phyloP scores from a whole-genome alignment of 53 echinoderm and acorn worm species.

The Crossaster papposus region DNA sequence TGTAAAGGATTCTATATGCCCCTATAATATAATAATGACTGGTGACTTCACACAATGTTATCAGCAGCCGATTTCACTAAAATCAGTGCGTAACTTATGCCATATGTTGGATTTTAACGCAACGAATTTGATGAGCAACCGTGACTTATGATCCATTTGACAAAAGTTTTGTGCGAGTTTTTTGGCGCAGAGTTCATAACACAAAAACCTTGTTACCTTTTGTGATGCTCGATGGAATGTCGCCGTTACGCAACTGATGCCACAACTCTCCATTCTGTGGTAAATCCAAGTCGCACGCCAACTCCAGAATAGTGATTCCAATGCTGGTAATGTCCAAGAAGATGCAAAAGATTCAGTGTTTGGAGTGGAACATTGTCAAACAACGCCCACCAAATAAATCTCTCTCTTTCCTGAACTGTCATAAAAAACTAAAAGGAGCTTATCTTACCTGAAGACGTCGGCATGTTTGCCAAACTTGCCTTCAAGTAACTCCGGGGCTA shows the following conservation, averaged over 20 bases:
- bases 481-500: conserved; percentile 90
- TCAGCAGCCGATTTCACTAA: no score
- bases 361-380: no score
- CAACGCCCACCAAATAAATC: no score
- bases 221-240: conserved; percentile 83
- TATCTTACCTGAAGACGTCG: conserved; percentile 90
- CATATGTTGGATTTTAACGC: no score
- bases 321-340: conserved; percentile 49
- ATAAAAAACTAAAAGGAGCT: background rate
- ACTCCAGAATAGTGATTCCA: conserved; percentile 89
- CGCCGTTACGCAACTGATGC: conserved; percentile 83
- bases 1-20: no score
- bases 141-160: no score
- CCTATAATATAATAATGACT: no score
- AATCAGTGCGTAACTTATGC: no score
- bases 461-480: conserved; percentile 97
- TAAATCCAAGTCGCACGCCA: conserved; percentile 91
- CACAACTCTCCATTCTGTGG: conserved; percentile 83
- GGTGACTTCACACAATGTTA: no score
- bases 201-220: conserved; percentile 54
- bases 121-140: no score
- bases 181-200: background rate
- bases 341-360: no score
- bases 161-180: no score
- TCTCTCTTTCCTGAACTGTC: background rate